phyloP scores from a whole-genome alignment of 2,888 invertebrate genomes.

The Vanessa cardui region DNA sequence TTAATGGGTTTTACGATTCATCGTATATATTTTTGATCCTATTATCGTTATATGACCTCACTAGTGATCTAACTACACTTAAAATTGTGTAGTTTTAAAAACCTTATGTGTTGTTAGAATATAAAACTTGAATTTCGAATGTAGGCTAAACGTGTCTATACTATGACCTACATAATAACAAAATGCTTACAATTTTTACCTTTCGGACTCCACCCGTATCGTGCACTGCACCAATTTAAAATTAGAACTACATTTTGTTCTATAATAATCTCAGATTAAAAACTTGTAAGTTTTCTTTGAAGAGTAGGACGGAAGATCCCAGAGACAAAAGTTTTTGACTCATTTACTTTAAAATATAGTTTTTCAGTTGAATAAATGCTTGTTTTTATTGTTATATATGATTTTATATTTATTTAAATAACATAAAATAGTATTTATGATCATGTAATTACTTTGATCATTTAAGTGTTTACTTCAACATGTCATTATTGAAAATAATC shows the following conservation, averaged over 20 bases:
- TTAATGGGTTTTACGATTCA: conserved; percentile 3
- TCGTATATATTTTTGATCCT: conserved; percentile 10
- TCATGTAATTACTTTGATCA: no score
- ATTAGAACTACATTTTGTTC: conserved; percentile 13
- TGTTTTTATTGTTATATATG: no score
- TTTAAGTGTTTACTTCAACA: no score
- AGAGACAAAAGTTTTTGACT: no score
- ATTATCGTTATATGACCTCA: conserved; percentile 56
- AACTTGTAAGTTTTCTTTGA: no score
- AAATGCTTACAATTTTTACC: conserved; percentile 29
- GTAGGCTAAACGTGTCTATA: conserved; percentile 24
- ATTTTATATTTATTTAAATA: no score
- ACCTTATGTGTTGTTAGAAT: conserved; percentile 4
- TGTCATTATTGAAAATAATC: no score
- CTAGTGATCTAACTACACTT: conserved; percentile 41
- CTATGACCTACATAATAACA: conserved; percentile 43
- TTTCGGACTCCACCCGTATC: conserved; percentile 33
- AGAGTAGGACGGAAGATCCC: no score
- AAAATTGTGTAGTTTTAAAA: conserved; percentile 13
- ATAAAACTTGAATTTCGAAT: conserved; percentile 16
- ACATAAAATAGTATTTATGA: no score
- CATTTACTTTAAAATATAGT: no score
- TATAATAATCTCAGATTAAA: not conserved
- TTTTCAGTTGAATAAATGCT: no score
- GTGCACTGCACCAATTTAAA: conserved; percentile 16